Evolutionary conservation across 2,888 invertebrate species (phyloP).

Genomic region (Salticus scenicus): DNA sequence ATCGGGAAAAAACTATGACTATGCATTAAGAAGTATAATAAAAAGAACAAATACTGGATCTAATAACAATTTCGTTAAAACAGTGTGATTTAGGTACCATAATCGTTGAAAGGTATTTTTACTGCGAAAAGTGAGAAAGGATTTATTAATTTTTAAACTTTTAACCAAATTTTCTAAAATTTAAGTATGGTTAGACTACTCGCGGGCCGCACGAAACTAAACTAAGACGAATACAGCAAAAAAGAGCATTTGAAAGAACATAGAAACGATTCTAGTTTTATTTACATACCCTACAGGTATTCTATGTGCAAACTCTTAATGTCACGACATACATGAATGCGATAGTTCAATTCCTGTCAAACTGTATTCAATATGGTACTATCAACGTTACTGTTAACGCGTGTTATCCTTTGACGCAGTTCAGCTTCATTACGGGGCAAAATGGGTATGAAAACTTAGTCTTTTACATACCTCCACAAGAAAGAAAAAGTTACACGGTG

Average conservation of each 20-base stretch:
- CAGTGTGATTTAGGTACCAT: too few relatives aligned
- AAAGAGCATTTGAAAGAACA: neutral
- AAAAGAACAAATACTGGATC: too few relatives aligned
- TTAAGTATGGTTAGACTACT: too few relatives aligned
- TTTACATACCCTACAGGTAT: neutral
- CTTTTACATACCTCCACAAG: slow-evolving; percentile 5
- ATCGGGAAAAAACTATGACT: too few relatives aligned
- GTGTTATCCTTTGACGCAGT: slow-evolving; percentile 5
- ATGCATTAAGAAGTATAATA: too few relatives aligned
- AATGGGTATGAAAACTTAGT: neutral
- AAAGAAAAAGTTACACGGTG: neutral
- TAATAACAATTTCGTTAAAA: too few relatives aligned
- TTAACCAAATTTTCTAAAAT: too few relatives aligned
- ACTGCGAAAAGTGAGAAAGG: too few relatives aligned
- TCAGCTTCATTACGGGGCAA: neutral
- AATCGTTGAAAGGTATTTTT: too few relatives aligned
- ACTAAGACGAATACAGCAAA: slow-evolving; percentile 6
- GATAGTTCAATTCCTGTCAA: neutral
- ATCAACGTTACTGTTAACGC: neutral
- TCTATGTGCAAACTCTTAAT: neutral
- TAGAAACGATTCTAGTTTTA: neutral
- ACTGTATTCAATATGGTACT: slow-evolving; percentile 1
- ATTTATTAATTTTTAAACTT: too few relatives aligned
- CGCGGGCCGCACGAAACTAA: too few relatives aligned
- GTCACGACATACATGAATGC: neutral